phyloP scores from a whole-genome alignment of 2,888 invertebrate species.

The Hyalella azteca region DNA sequence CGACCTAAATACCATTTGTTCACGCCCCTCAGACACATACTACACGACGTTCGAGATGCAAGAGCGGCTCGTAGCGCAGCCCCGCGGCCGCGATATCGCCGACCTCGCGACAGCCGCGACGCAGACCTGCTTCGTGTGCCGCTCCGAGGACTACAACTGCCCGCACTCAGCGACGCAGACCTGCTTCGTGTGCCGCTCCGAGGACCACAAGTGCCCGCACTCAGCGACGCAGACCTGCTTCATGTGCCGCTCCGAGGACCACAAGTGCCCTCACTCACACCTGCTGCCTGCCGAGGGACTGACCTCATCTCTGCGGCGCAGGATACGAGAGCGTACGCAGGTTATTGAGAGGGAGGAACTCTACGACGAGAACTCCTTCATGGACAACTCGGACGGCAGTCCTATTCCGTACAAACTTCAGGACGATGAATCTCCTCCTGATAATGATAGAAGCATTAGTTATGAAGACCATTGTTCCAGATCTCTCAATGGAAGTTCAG shows the following conservation, averaged over 20 bases:
- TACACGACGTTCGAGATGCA: background rate
- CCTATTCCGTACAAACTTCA: background rate
- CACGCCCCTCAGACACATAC: constrained; percentile 13
- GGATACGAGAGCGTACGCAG: background rate
- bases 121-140: background rate
- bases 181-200: background rate
- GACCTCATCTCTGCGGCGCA: background rate
- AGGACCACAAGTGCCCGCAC: constrained; percentile 7
- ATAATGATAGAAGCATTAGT: background rate
- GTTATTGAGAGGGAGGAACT: background rate
- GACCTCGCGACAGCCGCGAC: no score
- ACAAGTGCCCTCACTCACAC: background rate
- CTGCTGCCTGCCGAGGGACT: background rate
- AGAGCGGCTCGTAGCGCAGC: background rate
- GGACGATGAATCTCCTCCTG: background rate
- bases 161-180: constrained; percentile 16
- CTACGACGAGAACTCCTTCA: background rate
- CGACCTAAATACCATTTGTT: no score
- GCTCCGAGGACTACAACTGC: background rate
- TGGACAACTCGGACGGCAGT: background rate
- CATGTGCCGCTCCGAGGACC: constrained; percentile 10
- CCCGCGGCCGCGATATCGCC: background rate
- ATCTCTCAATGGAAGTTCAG: background rate
- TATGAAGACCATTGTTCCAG: background rate
- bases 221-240: constrained; percentile 12